Evolutionary conservation across 2,113 vertebrate species (phyloP), one percentile per base, ranked within the genome.

Genomic region (Mesocricetus auratus): DNA sequence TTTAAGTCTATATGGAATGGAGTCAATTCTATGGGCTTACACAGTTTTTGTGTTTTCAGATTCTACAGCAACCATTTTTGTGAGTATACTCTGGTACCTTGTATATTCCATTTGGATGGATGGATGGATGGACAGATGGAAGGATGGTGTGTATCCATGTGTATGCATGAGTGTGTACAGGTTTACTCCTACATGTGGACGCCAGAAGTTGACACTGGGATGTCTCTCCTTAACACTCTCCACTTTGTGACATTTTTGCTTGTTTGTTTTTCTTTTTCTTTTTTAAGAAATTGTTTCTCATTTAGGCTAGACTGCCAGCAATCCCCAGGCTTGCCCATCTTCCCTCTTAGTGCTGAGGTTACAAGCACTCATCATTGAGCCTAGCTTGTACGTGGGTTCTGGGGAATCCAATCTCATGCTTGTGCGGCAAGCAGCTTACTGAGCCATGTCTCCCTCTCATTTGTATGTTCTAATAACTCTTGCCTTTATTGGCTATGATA

Each of bases 401-500:
- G 42, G 62, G 42, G 11, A 22, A 22, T 47, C 29, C 62, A 86
- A 4, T 45, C 17, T 47, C 12, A 47, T 7, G 7, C 33, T 53
- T 1, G 11, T 69, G 33, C 5, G 1, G 31, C 21, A 53, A 39
- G 7, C 6, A n/a, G 5, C 62, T 64, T 53, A 3, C 2, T 45
- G 42, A 66, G 64, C 85, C 45, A 24, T 7, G 5, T 1, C 85
- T 33, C 5, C 26, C 64, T 16, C 29, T 69, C 64, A 13, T 77
- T 89, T 91, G n/a, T 19, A 78, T 89, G 93, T 96, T 68, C 75
- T 68, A 92, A n/a, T 39, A 21, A 75, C 21, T 64, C 24, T 11
- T 62, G 29, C 36, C 4, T 86, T 79, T 77, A 75, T 93, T 91
- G 86, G 45, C 4, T 36, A 33, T 91, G 42, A 45, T 3, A 47